Evolutionary conservation across 2,113 vertebrate genomes (phyloP).

Genomic region (Carassius auratus): DNA sequence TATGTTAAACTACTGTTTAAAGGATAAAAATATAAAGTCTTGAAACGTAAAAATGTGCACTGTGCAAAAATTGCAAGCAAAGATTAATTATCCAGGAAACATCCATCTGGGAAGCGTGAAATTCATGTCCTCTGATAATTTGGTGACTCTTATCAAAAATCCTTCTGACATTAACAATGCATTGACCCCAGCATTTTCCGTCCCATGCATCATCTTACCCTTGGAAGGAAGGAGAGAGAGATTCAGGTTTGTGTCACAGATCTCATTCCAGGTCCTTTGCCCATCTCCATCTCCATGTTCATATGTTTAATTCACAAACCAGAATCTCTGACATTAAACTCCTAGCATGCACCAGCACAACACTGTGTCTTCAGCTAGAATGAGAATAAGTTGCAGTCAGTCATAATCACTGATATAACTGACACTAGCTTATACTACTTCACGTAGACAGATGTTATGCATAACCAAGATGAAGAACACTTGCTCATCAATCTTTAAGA

Average conservation of each 20-base stretch:
- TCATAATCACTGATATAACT: background rate
- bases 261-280: background rate
- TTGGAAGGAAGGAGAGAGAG: constrained; percentile 28
- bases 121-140: background rate
- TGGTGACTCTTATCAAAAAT: background rate
- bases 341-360: background rate
- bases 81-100: background rate
- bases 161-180: background rate
- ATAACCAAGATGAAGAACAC: constrained; percentile 11
- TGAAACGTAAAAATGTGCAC: background rate
- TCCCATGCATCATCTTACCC: constrained; percentile 9
- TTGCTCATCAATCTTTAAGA: background rate
- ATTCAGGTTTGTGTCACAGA: constrained; percentile 19
- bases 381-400: background rate
- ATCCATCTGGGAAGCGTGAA: background rate
- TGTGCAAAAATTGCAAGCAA: background rate
- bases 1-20: background rate
- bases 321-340: background rate
- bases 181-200: background rate
- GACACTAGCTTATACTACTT: background rate
- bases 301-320: constrained; percentile 4
- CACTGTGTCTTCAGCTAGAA: background rate
- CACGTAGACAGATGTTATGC: background rate
- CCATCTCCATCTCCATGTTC: background rate
- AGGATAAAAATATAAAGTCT: background rate